A percentile compares a stretch with the other conserved stretches of the same genome.
phyloP scores from a whole-genome alignment of 64 coral and sea anemone genomes.

The Pocillopora damicornis region DNA sequence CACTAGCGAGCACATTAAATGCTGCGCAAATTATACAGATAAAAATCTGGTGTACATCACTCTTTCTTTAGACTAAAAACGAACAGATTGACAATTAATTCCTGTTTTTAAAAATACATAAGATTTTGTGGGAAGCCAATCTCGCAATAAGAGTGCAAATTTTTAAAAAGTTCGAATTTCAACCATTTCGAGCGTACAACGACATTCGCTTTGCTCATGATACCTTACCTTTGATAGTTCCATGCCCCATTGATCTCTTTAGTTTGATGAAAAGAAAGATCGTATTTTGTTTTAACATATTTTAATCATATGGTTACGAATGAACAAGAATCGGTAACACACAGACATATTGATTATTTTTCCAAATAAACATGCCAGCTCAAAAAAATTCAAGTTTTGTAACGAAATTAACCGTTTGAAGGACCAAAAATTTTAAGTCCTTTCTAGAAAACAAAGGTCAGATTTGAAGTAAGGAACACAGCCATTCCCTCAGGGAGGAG shows the following conservation, averaged over 20 bases:
- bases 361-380: not conserved
- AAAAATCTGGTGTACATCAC: conserved; percentile 28
- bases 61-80: not conserved
- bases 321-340: not conserved
- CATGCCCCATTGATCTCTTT: not conserved
- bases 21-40: not conserved
- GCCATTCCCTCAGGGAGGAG: not conserved
- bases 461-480: not conserved
- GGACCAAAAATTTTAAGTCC: not conserved
- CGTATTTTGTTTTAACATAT: not conserved
- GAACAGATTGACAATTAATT: not conserved
- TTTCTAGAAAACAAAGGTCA: not conserved
- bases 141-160: not conserved
- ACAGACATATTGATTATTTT: not conserved
- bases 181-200: not conserved
- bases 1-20: not conserved
- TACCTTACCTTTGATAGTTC: not conserved
- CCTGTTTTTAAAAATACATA: not conserved
- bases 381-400: not conserved
- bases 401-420: not conserved
- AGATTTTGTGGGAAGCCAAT: not conserved
- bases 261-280: not conserved
- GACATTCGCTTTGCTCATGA: not conserved
- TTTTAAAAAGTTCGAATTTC: not conserved
- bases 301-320: not conserved